phyloP scores from a whole-genome alignment of 2,797 vertebrate species.

The Nyctibius grandis region DNA sequence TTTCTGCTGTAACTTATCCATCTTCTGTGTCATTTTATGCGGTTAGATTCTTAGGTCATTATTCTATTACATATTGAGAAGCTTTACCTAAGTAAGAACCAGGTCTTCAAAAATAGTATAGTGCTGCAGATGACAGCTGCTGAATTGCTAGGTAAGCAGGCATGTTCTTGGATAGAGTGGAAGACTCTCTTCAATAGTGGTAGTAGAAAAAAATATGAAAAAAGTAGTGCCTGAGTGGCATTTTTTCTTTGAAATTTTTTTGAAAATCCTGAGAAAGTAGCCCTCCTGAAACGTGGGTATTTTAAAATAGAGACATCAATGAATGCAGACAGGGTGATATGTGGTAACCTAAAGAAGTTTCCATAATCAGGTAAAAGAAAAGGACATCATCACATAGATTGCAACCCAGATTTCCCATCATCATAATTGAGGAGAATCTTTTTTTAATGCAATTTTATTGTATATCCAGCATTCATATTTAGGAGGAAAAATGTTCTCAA shows the following conservation, averaged over 20 bases:
- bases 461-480: not conserved
- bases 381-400: not conserved
- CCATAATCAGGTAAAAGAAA: not conserved
- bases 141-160: not conserved
- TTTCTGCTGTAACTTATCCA: not conserved
- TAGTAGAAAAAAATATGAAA: not conserved
- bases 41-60: not conserved
- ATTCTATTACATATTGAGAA: not conserved
- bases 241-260: not conserved
- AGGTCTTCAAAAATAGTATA: not conserved
- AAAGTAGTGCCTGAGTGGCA: not conserved
- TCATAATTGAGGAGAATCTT: not conserved
- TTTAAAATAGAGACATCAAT: not conserved
- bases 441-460: not conserved
- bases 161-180: not conserved
- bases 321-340: not conserved
- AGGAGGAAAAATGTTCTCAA: not conserved
- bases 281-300: not conserved
- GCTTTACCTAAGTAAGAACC: not conserved
- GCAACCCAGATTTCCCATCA: not conserved
- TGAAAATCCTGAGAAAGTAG: not conserved
- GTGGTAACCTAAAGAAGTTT: not conserved
- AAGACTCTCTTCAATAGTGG: not conserved
- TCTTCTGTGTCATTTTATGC: not conserved
- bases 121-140: not conserved